A percentile compares a stretch with the other conserved stretches of the same genome.
Evolutionary conservation across 2,113 vertebrate genomes (phyloP).

Genomic region (Australoheros scitulus): DNA sequence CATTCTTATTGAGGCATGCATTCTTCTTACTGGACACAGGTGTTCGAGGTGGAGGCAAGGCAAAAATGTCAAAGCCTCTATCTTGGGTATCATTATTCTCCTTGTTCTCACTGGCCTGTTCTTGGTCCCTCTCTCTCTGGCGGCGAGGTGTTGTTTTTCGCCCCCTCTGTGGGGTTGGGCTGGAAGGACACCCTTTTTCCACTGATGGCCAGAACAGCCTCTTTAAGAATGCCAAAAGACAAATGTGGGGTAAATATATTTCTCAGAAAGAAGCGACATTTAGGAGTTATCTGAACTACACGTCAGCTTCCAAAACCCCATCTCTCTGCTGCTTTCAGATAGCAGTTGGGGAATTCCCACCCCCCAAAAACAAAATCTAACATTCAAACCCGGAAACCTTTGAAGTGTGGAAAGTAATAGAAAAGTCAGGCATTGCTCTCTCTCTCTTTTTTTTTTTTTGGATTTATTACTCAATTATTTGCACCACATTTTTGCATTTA

Average conservation of each 20-base stretch:
- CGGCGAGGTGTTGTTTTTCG: slow-evolving; percentile 19
- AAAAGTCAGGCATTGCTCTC: neutral
- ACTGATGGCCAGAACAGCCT: slow-evolving; percentile 41
- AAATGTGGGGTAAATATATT: neutral
- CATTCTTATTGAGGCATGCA: slow-evolving; percentile 66
- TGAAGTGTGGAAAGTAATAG: neutral
- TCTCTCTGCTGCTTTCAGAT: neutral
- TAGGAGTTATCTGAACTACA: neutral
- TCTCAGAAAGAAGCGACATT: neutral
- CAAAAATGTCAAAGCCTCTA: slow-evolving; percentile 76
- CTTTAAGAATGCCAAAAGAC: slow-evolving; percentile 42
- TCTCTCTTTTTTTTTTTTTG: neutral
- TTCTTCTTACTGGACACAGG: slow-evolving; percentile 75
- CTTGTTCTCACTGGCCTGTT: slow-evolving; percentile 81
- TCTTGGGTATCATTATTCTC: slow-evolving; percentile 78
- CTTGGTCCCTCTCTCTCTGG: slow-evolving; percentile 48
- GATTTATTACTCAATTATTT: neutral
- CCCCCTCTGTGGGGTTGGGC: slow-evolving; percentile 46
- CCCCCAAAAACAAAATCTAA: neutral
- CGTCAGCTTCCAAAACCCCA: neutral
- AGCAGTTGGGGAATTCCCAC: neutral
- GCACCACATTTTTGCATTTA: neutral
- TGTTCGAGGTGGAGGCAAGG: slow-evolving; percentile 81
- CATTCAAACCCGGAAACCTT: neutral
- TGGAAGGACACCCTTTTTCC: slow-evolving; percentile 47